Base-by-base conservation (phyloP, 2,888 invertebrate species). In the Drosophila antonietae region DNA sequence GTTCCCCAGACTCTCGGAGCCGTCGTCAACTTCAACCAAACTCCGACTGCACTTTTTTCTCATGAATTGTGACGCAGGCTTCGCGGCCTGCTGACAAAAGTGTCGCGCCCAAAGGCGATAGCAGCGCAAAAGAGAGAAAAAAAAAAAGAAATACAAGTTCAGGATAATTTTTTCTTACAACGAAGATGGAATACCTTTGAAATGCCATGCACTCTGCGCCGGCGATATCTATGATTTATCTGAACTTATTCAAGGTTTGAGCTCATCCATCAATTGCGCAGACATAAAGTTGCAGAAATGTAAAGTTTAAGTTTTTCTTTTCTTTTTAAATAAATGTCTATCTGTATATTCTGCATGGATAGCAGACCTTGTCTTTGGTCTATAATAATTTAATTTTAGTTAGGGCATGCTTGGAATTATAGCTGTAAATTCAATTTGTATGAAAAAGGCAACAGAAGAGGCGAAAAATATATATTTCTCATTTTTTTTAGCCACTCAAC, bases 81-180 rank as follows among this genome's bases (percentile, higher is more conserved):
- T 61, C 76, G 72, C 75, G 55, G 66, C 68, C 68, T 69, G 70
- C 68, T 75, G 88, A 85, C 86, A 80, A 75, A 88, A 88, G 64
- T 88, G 85, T 83, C 83, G 86, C 86, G 81, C 68, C 86, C 55
- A 63, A 57, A 73, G 71, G 72, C 73, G 47, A 60, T 60, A 56
- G 37, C 47, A 56, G 52, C 31, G 52, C 44, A 31, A 28, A 20
- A 39, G 55, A 41, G 1, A 41, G 7, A 39, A 7, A 56, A 20
- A 52, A 31, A 35, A 52, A 15, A 56, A 28, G 58, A 37, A 47
- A 52, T 20, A 49, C 39, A 28, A 66, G 51, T 28, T 33, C 3
- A 18, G 61, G 9, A 28, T 41, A 31, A 18, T 35, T 41, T 52
- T 33, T 47, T 33, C 10, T 9, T 15, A 52, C 39, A 31, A 75